These are phyloP conservation scores for Heliopora coerulea DNA, from an alignment of 92 coral and sea anemone species.

Conservation along the genomic window DNA sequence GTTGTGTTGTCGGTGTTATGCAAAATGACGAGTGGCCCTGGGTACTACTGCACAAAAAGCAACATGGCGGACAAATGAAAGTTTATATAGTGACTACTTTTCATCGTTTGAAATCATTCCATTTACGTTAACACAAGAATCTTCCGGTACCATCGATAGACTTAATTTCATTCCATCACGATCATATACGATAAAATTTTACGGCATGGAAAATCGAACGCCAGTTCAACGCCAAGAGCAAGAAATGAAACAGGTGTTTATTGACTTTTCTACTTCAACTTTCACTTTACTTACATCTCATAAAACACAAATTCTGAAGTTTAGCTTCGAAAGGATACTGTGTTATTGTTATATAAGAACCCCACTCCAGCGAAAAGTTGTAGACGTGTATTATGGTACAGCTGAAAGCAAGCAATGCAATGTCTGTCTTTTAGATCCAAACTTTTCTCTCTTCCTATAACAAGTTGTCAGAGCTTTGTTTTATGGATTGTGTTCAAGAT, in stretches of 20 bases:
- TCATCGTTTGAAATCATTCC: not conserved
- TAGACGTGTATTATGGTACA: too few relatives aligned
- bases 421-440: conserved; percentile 66
- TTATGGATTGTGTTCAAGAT: conserved; percentile 92
- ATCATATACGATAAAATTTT: not conserved
- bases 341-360: too few relatives aligned
- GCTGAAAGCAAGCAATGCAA: too few relatives aligned
- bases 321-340: too few relatives aligned
- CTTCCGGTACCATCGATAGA: not conserved
- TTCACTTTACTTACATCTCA: not conserved
- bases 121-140: too few relatives aligned
- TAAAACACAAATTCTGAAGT: too few relatives aligned
- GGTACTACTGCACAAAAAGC: too few relatives aligned
- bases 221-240: conserved; percentile 23
- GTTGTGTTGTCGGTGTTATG: too few relatives aligned
- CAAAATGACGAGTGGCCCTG: too few relatives aligned
- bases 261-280: not conserved
- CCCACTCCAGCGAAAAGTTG: too few relatives aligned
- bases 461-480: conserved; percentile 87
- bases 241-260: conserved; percentile 34
- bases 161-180: not conserved
- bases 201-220: not conserved
- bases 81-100: not conserved
- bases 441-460: conserved; percentile 86
- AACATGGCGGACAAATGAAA: too few relatives aligned